These are phyloP conservation scores for Pantala flavescens DNA, from an alignment of 1,140 invertebrate species.

Conservation along the genomic window DNA sequence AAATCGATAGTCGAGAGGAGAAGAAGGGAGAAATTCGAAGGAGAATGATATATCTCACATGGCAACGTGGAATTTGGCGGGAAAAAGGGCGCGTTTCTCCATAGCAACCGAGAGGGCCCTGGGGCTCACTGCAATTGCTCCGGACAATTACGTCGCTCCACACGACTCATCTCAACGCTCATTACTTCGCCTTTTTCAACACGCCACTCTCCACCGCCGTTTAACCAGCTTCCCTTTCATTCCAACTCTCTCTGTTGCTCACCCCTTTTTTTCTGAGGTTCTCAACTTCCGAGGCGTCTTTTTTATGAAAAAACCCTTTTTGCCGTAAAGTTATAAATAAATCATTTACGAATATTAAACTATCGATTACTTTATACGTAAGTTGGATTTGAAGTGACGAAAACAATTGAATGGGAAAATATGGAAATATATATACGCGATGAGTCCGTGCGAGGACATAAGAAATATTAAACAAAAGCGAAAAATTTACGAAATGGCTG, in stretches of 20 bases:
- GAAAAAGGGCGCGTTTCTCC: background rate
- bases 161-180: background rate
- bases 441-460: too few relatives aligned
- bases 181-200: background rate
- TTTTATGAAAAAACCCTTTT: background rate
- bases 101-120: background rate
- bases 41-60: background rate
- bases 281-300: background rate
- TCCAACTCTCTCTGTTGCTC: background rate
- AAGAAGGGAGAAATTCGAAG: too few relatives aligned
- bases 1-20: too few relatives aligned
- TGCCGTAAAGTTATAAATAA: too few relatives aligned
- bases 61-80: background rate
- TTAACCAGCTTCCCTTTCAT: background rate
- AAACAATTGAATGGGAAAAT: too few relatives aligned
- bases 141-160: background rate
- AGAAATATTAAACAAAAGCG: too few relatives aligned
- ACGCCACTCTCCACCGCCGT: background rate
- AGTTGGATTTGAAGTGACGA: too few relatives aligned
- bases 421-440: too few relatives aligned
- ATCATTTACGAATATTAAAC: too few relatives aligned
- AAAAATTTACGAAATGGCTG: too few relatives aligned
- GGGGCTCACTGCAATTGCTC: background rate
- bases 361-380: too few relatives aligned
- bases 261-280: background rate